Evolutionary conservation across 2,888 invertebrate species (phyloP).

Genomic region (Celastrina argiolus): DNA sequence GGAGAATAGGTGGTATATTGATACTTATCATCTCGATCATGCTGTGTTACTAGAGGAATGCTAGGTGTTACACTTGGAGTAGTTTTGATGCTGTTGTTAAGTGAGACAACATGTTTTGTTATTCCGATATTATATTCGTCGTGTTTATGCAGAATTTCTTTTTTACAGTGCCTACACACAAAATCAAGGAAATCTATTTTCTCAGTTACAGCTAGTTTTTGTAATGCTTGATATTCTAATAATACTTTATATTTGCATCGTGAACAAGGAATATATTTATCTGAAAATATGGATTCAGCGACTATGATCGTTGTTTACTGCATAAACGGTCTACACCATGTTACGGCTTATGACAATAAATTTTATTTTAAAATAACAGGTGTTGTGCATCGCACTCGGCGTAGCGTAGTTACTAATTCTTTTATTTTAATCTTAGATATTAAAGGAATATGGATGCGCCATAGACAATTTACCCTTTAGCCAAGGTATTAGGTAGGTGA

Average conservation of each 20-base stretch:
- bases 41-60: background rate
- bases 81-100: background rate
- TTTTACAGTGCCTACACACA: constrained; percentile 20
- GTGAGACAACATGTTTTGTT: background rate
- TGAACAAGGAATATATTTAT: constrained; percentile 45
- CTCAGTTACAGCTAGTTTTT: constrained; percentile 39
- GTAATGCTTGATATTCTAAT: constrained; percentile 43
- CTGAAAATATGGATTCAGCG: constrained; percentile 40
- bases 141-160: background rate
- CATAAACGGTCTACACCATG: too few relatives aligned
- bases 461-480: too few relatives aligned
- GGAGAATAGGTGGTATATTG: background rate
- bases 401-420: too few relatives aligned
- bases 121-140: background rate
- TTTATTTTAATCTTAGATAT: too few relatives aligned
- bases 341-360: too few relatives aligned
- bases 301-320: background rate
- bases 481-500: too few relatives aligned
- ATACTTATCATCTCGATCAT: background rate
- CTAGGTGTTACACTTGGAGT: background rate
- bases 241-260: constrained; percentile 49
- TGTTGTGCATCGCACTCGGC: too few relatives aligned
- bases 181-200: constrained; percentile 45
- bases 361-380: too few relatives aligned
- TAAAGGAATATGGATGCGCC: too few relatives aligned